A percentile compares a stretch with the other conserved stretches of the same genome.
Evolutionary conservation across 2,797 vertebrate species (phyloP).

Genomic region (Tamandua tetradactyla): DNA sequence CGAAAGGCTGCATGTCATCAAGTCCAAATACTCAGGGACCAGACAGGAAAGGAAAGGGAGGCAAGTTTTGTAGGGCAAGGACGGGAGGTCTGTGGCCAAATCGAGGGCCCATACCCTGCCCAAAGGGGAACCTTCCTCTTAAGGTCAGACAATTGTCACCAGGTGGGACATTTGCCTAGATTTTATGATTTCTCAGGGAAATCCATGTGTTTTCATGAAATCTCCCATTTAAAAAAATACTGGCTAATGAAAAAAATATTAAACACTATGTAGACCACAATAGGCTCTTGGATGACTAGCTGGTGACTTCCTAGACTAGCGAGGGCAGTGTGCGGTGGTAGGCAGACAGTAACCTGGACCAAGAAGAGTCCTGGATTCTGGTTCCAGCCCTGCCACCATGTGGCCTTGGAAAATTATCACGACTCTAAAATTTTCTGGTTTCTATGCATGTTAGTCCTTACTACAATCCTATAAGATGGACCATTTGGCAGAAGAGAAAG

Average conservation of each 20-base stretch:
- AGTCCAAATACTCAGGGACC: neutral
- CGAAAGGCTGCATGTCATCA: rapidly evolving
- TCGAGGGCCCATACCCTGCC: neutral
- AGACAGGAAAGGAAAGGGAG: no score
- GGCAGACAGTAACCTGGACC: rapidly evolving
- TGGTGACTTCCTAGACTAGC: neutral
- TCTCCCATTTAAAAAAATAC: neutral
- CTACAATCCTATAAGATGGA: rapidly evolving
- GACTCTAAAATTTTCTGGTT: neutral
- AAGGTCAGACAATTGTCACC: neutral
- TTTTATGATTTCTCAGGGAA: neutral
- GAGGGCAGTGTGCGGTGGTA: no score
- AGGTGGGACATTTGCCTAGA: rapidly evolving
- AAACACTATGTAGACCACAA: neutral
- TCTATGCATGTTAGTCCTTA: no score
- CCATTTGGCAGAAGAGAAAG: neutral
- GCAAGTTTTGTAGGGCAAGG: neutral
- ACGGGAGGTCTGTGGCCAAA: no score
- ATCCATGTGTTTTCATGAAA: neutral
- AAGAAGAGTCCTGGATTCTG: neutral
- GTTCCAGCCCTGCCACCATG: rapidly evolving
- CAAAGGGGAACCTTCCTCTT: rapidly evolving
- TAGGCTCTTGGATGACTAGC: neutral
- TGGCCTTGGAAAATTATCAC: neutral
- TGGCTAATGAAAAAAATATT: neutral